Base-by-base conservation (phyloP, 2,113 vertebrate genomes). In the Pagrus major region DNA sequence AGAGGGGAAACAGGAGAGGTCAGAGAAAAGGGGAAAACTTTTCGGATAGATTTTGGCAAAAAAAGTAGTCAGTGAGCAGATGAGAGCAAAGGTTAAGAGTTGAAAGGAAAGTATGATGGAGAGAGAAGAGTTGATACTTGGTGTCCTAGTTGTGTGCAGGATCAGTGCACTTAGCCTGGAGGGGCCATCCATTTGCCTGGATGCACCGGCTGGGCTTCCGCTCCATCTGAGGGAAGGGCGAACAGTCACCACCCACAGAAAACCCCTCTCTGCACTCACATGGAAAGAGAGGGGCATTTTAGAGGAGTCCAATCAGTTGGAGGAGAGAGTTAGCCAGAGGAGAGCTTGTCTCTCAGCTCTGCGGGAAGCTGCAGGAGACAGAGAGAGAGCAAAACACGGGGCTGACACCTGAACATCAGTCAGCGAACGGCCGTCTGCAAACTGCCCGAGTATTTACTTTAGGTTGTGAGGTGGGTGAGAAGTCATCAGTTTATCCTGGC, bases 401-500 rank as follows among this genome's bases (percentile, higher is more conserved):
- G 76, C 73, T 84, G 80, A 91, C 89, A 87, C 86, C 80, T 69
- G 74, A 81, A 83, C 91, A 82, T 84, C 69, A 69, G 72, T 87
- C 76, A 81, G 61, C 67, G 78, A 91, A 87, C 73, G 44, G 54
- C 88, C 66, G 82, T 91, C 85, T 88, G 89, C 79, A 89, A 87
- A 89, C 86, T 87, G 83, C 47, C 37, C 5, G 10, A 78, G 47
- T 93, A 58, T 94, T 92, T 91, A 89, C 88, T 72, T 54, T 75
- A 46, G 68, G 56, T 83, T 80, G 76, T 52, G 60, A 73, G 71
- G 69, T 73, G 33, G 86, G 87, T 88, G 87, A 84, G 81, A 93
- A 91, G 73, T 90, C 91, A 79, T 89, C 78, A 74, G 83, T 92
- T 92, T 92, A 90, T 87, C 78, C 93, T 93, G 92, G 91, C 91